Percentiles rank a stretch among this genome's conserved stretches.
Conservation (phyloP, 2,888 invertebrate species). For the Embidobia sp. region DNA sequence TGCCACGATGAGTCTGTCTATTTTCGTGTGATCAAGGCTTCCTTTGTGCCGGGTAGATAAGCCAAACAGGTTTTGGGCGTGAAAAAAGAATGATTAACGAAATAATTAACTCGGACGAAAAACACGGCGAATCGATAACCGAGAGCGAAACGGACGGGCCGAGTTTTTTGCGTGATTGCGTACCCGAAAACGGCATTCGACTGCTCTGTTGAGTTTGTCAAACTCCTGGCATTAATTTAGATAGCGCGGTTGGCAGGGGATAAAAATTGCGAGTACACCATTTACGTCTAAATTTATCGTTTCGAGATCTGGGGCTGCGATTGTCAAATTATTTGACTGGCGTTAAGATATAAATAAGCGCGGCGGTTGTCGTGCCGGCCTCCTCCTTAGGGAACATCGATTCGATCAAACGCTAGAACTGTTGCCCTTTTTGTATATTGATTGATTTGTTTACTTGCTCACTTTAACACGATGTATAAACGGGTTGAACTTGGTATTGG, state of each 20-base stretch:
- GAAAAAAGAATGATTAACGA: neutral
- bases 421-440: too few species aligned
- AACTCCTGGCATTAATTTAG: constrained; percentile 16
- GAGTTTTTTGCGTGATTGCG: too few species aligned
- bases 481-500: too few species aligned
- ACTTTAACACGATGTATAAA: too few species aligned
- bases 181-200: too few species aligned
- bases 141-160: too few species aligned
- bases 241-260: constrained; percentile 29
- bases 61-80: constrained; percentile 32
- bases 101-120: neutral
- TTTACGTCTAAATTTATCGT: constrained; percentile 41
- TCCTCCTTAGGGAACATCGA: too few species aligned
- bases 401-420: too few species aligned
- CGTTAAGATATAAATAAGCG: too few species aligned
- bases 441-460: too few species aligned
- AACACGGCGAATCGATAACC: neutral
- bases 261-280: constrained; percentile 26
- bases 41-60: constrained; percentile 56
- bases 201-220: neutral
- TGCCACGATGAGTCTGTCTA: constrained; percentile 65
- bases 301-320: constrained; percentile 23
- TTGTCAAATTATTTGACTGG: constrained; percentile 23
- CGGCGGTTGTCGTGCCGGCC: too few species aligned
- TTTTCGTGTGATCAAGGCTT: constrained; percentile 68